Evolutionary conservation across 2,113 vertebrate species (phyloP).

Genomic region (Monarcha castaneiventris): DNA sequence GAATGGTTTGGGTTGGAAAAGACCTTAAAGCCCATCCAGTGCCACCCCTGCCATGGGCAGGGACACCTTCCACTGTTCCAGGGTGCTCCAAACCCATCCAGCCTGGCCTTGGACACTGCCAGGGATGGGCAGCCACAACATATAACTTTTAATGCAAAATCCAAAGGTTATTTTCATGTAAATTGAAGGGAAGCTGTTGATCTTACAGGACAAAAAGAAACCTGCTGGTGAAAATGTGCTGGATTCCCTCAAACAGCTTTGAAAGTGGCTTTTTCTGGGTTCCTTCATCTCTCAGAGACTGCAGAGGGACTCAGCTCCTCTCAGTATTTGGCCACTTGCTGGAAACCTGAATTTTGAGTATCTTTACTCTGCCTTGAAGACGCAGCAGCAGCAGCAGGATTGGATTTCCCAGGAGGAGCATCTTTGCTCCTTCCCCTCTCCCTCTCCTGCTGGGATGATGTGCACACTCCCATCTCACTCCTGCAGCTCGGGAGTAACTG

Average conservation of each 20-base stretch:
- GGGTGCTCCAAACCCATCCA: not conserved
- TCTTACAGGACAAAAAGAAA: not conserved
- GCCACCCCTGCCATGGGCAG: not conserved
- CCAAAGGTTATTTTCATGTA: not conserved
- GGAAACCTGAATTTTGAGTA: not conserved
- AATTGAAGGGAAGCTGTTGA: not conserved
- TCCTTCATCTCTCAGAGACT: not conserved
- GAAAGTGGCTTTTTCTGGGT: not conserved
- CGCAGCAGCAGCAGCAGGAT: not conserved
- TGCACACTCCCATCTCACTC: not conserved
- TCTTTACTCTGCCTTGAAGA: not conserved
- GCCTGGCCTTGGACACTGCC: rapidly evolving
- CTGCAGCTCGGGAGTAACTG: not conserved
- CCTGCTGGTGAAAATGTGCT: not conserved
- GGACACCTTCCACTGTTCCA: not conserved
- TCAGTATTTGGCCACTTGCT: rapidly evolving
- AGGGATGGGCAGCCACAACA: not conserved
- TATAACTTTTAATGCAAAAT: not conserved
- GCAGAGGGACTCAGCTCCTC: not conserved
- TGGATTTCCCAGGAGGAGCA: not conserved
- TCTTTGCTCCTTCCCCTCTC: not conserved
- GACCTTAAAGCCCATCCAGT: rapidly evolving
- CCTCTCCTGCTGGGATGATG: not conserved
- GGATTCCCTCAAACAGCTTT: not conserved
- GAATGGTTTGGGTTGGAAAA: not conserved